Evolutionary conservation across 2,113 vertebrate genomes (phyloP).

Genomic region (Panthera tigris): DNA sequence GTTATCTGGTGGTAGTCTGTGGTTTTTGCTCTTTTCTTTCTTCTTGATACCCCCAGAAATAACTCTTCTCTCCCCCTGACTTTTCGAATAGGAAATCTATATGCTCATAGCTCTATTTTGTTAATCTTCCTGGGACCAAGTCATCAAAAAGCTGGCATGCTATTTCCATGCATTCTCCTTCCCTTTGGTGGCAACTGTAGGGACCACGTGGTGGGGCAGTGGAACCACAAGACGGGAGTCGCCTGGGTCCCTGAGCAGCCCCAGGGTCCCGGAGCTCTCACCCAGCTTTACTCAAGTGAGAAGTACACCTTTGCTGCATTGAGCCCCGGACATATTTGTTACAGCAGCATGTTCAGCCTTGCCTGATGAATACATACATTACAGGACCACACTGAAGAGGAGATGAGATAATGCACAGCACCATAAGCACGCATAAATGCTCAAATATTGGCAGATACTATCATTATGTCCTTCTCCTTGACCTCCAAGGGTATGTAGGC

Average conservation of each 20-base stretch:
- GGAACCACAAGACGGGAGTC: neutral
- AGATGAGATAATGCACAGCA: fast-evolving
- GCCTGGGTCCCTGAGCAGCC: neutral
- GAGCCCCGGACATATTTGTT: neutral
- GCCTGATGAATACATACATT: neutral
- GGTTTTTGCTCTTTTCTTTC: neutral
- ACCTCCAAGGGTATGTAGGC: neutral
- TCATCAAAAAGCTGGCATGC: neutral
- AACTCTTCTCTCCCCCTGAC: no score
- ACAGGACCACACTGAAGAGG: neutral
- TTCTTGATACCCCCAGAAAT: neutral
- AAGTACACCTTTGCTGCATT: neutral
- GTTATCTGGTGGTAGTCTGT: neutral
- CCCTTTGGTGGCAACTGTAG: neutral
- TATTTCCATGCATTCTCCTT: no score
- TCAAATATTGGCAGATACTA: neutral
- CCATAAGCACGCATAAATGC: no score
- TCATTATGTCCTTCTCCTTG: neutral
- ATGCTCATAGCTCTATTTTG: no score
- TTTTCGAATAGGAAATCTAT: neutral
- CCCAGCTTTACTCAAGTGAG: neutral
- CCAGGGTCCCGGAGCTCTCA: neutral
- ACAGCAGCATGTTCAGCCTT: neutral
- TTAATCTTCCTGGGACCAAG: neutral
- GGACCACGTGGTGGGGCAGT: neutral